A percentile compares a stretch with the other conserved stretches of the same genome.
phyloP scores from a whole-genome alignment of 2,888 invertebrate genomes.

The Tenthredo distinguenda region DNA sequence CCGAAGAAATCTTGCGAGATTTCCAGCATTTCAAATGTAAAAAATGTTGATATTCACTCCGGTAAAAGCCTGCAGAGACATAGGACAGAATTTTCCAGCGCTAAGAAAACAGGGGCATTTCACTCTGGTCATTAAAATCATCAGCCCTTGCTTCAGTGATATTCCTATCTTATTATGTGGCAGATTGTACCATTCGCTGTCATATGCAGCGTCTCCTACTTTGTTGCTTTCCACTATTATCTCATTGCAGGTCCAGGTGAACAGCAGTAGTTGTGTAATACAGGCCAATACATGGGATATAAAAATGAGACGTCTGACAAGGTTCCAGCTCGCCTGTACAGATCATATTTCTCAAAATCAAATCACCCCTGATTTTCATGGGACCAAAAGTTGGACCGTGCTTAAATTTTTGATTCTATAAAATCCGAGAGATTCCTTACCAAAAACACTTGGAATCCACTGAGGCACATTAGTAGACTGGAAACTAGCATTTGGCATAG shows the following conservation, averaged over 20 bases:
- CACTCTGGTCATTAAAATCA: constrained; percentile 63
- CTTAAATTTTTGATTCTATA: neutral
- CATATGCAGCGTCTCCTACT: constrained; percentile 63
- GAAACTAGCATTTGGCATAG: constrained; percentile 63
- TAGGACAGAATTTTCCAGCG: constrained; percentile 65
- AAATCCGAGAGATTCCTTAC: constrained; percentile 51
- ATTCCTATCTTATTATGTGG: constrained; percentile 58
- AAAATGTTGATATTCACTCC: constrained; percentile 57
- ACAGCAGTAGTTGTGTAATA: constrained; percentile 62
- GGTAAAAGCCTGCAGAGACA: constrained; percentile 66
- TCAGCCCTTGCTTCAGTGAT: constrained; percentile 57
- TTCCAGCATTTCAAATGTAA: neutral
- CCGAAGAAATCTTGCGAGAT: neutral
- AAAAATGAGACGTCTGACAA: constrained; percentile 60
- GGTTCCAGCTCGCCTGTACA: constrained; percentile 56
- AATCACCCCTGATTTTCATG: neutral
- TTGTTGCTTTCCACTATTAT: constrained; percentile 63
- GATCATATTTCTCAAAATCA: neutral
- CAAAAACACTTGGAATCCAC: constrained; percentile 61
- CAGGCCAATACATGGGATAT: constrained; percentile 61
- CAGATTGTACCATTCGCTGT: constrained; percentile 62
- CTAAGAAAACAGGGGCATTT: constrained; percentile 63
- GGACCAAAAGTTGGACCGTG: neutral
- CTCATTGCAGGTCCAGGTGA: constrained; percentile 65
- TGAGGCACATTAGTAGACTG: constrained; percentile 62